phyloP scores from a whole-genome alignment of 1,140 invertebrate species.

The Halesus radiatus region DNA sequence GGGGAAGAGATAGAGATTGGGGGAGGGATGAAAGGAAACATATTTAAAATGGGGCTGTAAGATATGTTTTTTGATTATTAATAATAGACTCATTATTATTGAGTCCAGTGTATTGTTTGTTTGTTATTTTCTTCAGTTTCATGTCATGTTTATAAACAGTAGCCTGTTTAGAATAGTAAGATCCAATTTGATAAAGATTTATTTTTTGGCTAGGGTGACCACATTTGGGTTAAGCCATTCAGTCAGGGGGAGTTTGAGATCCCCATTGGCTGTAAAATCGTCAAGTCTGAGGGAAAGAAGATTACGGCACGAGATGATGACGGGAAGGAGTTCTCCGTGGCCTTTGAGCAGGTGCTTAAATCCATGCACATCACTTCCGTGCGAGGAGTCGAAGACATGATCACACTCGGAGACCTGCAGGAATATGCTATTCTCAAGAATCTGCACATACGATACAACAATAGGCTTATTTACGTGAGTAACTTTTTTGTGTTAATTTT shows the following conservation, averaged over 20 bases:
- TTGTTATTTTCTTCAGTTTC: too few relatives aligned
- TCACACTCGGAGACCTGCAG: conserved; percentile 90
- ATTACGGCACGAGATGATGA: conserved; percentile 86
- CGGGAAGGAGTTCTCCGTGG: conserved; percentile 74
- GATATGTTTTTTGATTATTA: too few relatives aligned
- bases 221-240: conserved; percentile 88
- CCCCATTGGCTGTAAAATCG: conserved; percentile 85
- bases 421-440: conserved; percentile 94
- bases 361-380: conserved; percentile 90
- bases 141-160: too few relatives aligned
- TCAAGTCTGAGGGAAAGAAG: conserved; percentile 82
- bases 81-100: too few relatives aligned
- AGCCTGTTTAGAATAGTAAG: too few relatives aligned
- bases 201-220: conserved; percentile 76
- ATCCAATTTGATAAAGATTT: not conserved
- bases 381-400: conserved; percentile 94
- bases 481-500: too few relatives aligned
- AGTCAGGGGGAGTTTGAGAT: conserved; percentile 83
- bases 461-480: conserved; percentile 92
- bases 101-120: too few relatives aligned
- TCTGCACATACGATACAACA: conserved; percentile 90
- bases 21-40: too few relatives aligned
- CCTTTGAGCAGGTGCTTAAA: conserved; percentile 76
- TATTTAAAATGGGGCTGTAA: too few relatives aligned
- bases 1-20: too few relatives aligned